Evolutionary conservation across 64 coral and sea anemone genomes (phyloP), one percentile per base, ranked within the genome.

Genomic region (Stylophora pistillata): DNA sequence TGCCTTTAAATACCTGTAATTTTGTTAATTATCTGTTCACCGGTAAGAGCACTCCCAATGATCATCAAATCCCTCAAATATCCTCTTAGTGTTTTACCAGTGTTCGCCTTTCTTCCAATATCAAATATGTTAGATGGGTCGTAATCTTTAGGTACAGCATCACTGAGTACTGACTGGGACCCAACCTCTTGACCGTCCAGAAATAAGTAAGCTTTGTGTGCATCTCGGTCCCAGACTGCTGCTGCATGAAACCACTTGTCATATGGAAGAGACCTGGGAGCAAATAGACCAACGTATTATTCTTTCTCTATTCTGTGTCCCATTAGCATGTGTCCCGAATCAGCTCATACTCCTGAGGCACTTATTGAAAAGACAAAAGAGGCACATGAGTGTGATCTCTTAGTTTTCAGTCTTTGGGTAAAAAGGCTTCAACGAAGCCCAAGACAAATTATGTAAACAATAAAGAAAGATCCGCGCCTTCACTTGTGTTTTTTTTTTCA

Each of bases 41-140:
- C 23, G 9, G 74, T 78, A 12, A 89, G 17, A 29, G 87, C 87
- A n/a, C 58, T 64, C 20, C 20, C 57, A 54, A 68, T 52, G 31
- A 89, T 61, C 60, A 69, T 27, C 9, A 89, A 28, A 16, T 89
- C 87, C 53, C 59, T 68, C 33, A 89, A 62, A n/a, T 53, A 69
- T 55, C 87, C 87, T 31, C 30, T 53, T 0, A 18, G 26, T 4
- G n/a, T n/a, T 4, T 11, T 0, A 25, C 13, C 61, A 1, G 7
- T 25, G n/a, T 70, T 53, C 18, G 21, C 5, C 0, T 55, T 56
- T 16, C 27, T 4, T 9, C 83, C 83, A 37, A 86, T 56, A 55
- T 86, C 63, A 56, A 60, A 69, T 7, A 10, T 5, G 4, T 32
- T 18, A 62, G 20, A 21, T 5, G 13, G 2, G 56, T 55, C 7